Percentiles rank a stretch among this genome's conserved stretches.
These are phyloP conservation scores for Lepidostoma basale DNA, from an alignment of 1,140 invertebrate genomes.

Conservation along the genomic window DNA sequence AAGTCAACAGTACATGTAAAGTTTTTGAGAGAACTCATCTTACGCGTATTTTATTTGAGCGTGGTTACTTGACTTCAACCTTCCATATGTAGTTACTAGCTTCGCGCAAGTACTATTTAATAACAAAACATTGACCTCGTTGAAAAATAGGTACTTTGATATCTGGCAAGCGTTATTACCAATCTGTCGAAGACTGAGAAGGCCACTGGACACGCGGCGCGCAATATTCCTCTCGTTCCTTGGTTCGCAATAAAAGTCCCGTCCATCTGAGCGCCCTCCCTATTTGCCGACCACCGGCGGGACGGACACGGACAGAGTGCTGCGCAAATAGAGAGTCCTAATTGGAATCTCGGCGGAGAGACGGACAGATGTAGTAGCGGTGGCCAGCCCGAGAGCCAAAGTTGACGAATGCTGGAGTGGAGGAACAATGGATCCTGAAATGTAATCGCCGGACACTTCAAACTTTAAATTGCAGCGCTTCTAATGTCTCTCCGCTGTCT, in stretches of 20 bases:
- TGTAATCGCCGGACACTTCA: neutral
- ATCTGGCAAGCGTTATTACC: neutral
- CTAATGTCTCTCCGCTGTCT: too few species aligned
- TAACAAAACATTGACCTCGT: too few species aligned
- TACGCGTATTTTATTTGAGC: too few species aligned
- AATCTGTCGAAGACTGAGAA: neutral
- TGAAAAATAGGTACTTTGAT: too few species aligned
- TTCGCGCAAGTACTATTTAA: too few species aligned
- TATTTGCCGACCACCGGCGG: constrained; percentile 40
- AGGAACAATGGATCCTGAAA: neutral
- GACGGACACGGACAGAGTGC: constrained; percentile 37
- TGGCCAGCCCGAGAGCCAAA: neutral
- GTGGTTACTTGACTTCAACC: too few species aligned
- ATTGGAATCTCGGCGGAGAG: constrained; percentile 42
- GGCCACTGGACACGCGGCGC: neutral
- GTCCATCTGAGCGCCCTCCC: constrained; percentile 22
- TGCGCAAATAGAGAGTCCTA: constrained; percentile 38
- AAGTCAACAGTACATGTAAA: too few species aligned
- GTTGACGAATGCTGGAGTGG: neutral
- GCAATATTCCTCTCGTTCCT: constrained; percentile 4
- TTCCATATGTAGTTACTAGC: too few species aligned
- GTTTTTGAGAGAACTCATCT: too few species aligned
- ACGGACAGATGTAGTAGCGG: constrained; percentile 18
- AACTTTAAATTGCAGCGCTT: neutral
- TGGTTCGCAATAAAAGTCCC: constrained; percentile 23